Evolutionary conservation across 2,888 invertebrate genomes (phyloP).

Genomic region (Cantharis flavilabris): DNA sequence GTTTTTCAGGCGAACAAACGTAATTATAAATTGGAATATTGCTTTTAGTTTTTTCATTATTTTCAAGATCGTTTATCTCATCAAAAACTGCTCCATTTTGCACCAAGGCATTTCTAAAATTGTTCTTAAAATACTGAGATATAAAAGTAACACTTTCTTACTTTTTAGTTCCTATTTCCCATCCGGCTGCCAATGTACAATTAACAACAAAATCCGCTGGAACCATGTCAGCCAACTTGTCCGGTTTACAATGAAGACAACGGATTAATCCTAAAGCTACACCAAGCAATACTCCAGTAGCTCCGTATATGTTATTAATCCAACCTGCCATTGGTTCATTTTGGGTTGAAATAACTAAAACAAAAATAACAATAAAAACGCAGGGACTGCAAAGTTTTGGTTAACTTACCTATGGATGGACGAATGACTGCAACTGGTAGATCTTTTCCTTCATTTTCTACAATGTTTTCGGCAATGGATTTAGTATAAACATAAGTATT

Average conservation of each 20-base stretch:
- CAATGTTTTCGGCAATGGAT: conserved; percentile 68
- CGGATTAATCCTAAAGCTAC: conserved; percentile 77
- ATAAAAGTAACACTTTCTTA: neutral
- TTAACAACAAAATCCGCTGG: conserved; percentile 70
- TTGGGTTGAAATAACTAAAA: conserved; percentile 67
- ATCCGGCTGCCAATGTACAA: conserved; percentile 63
- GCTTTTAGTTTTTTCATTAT: neutral
- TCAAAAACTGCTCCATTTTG: neutral
- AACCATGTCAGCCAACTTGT: conserved; percentile 74
- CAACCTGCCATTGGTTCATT: conserved; percentile 79
- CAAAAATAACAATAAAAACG: conserved; percentile 4
- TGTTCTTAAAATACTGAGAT: neutral
- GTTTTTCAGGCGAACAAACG: conserved; percentile 21
- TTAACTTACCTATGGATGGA: conserved; percentile 63
- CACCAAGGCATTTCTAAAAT: neutral
- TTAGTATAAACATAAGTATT: conserved; percentile 79
- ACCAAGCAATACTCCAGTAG: conserved; percentile 75
- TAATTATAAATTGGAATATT: conserved; percentile 16
- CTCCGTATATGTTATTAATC: conserved; percentile 91
- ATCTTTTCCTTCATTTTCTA: conserved; percentile 59
- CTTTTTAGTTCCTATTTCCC: conserved; percentile 56
- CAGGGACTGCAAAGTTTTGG: neutral
- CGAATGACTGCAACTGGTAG: conserved; percentile 71
- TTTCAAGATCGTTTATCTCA: neutral
- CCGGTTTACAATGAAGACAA: conserved; percentile 71